Evolutionary conservation across 2,797 vertebrate genomes (phyloP).

Genomic region (Protonibea diacanthus): DNA sequence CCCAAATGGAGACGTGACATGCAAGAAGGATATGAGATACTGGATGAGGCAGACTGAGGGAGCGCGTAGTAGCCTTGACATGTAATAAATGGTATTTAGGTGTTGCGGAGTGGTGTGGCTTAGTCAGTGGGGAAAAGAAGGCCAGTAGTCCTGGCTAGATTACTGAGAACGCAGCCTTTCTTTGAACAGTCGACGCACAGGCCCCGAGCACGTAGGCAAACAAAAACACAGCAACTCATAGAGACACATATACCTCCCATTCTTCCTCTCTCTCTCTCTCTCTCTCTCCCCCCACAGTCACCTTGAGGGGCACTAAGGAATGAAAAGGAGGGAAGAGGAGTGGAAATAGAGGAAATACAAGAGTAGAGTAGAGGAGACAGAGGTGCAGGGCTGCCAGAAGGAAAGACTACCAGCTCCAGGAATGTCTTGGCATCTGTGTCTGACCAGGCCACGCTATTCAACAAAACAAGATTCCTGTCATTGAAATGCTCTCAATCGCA

Average conservation of each 20-base stretch:
- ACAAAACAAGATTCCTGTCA: constrained; percentile 76
- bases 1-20: constrained; percentile 55
- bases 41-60: constrained; percentile 23
- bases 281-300: constrained; percentile 32
- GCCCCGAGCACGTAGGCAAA: constrained; percentile 26
- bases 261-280: constrained; percentile 15
- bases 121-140: constrained; percentile 36
- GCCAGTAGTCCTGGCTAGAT: constrained; percentile 15
- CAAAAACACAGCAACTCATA: constrained; percentile 29
- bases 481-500: constrained; percentile 61
- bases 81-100: constrained; percentile 53
- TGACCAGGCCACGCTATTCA: constrained; percentile 51
- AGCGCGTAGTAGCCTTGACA: constrained; percentile 35
- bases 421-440: constrained; percentile 73
- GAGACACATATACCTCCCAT: constrained; percentile 13
- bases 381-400: constrained; percentile 62
- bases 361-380: constrained; percentile 39
- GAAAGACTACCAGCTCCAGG: constrained; percentile 73
- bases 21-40: constrained; percentile 46
- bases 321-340: constrained; percentile 34
- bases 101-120: constrained; percentile 38
- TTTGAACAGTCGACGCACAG: constrained; percentile 29
- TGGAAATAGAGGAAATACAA: constrained; percentile 26
- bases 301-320: constrained; percentile 25
- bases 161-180: constrained; percentile 15